A percentile compares a stretch with the other conserved stretches of the same genome.
Evolutionary conservation across 35 echinoderm and acorn worm genomes (phyloP).

Genomic region (Anneissia japonica): DNA sequence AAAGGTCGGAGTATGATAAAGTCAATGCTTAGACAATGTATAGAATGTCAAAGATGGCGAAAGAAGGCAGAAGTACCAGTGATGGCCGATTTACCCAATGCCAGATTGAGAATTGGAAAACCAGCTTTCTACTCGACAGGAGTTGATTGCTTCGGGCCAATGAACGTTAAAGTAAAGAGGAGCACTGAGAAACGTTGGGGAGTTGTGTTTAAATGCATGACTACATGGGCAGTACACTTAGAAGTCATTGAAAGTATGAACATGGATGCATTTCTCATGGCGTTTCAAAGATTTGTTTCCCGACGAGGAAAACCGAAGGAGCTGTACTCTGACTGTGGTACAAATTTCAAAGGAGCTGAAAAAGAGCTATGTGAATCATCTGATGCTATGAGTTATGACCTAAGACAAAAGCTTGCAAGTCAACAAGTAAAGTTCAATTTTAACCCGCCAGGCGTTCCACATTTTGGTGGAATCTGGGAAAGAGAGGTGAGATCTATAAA

Average conservation of each 20-base stretch:
- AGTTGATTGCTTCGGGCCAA: too few relatives aligned
- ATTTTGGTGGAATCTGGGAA: conserved; percentile 17
- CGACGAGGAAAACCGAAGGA: conserved; percentile 14
- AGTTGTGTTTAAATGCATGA: too few relatives aligned
- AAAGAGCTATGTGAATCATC: conserved; percentile 10
- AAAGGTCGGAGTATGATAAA: too few relatives aligned
- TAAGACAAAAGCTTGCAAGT: conserved; percentile 5
- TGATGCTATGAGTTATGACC: not conserved
- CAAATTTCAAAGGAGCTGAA: conserved; percentile 30
- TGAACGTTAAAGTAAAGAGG: too few relatives aligned
- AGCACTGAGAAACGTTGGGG: too few relatives aligned
- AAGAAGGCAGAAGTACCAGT: too few relatives aligned
- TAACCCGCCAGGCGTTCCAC: conserved; percentile 16
- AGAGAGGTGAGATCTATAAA: conserved; percentile 12
- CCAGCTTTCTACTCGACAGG: too few relatives aligned
- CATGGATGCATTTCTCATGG: conserved; percentile 18
- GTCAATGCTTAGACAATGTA: too few relatives aligned
- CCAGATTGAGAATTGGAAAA: too few relatives aligned
- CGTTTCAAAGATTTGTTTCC: not conserved
- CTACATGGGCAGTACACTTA: not conserved
- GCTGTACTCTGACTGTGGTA: conserved; percentile 25
- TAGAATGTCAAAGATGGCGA: too few relatives aligned
- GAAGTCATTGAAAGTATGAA: conserved; percentile 23
- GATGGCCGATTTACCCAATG: too few relatives aligned
- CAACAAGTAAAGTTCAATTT: conserved; percentile 23